These are phyloP conservation scores for Sphaerodactylus townsendi DNA, from an alignment of 2,113 vertebrate genomes.

Conservation along the genomic window DNA sequence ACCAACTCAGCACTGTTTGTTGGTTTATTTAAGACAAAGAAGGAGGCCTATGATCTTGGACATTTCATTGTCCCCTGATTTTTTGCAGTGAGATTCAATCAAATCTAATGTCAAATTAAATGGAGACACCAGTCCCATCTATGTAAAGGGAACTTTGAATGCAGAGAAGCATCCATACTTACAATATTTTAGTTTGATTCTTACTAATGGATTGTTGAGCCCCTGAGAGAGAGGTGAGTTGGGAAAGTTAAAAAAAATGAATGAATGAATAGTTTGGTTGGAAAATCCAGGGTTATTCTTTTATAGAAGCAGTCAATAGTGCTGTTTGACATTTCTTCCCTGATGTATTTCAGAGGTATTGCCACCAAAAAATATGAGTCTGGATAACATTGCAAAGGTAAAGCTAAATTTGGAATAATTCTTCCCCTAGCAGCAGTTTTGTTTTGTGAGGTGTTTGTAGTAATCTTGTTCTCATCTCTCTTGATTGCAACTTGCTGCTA, in stretches of 20 bases:
- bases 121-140: no score
- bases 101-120: background rate
- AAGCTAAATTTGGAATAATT: constrained; percentile 6
- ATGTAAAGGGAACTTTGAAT: background rate
- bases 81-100: background rate
- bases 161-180: background rate
- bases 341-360: background rate
- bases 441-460: background rate
- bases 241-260: no score
- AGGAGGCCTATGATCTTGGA: background rate
- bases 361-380: background rate
- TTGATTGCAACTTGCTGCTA: constrained; percentile 10
- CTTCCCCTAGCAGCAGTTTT: background rate
- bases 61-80: background rate
- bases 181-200: background rate
- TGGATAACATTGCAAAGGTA: background rate
- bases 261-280: background rate
- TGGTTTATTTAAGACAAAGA: background rate
- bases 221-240: no score
- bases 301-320: background rate
- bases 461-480: constrained; percentile 5
- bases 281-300: background rate
- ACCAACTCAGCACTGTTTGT: background rate
- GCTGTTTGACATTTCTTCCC: background rate
- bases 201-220: background rate